Evolutionary conservation across 2,113 vertebrate species (phyloP).

Genomic region (Helogale parvula): DNA sequence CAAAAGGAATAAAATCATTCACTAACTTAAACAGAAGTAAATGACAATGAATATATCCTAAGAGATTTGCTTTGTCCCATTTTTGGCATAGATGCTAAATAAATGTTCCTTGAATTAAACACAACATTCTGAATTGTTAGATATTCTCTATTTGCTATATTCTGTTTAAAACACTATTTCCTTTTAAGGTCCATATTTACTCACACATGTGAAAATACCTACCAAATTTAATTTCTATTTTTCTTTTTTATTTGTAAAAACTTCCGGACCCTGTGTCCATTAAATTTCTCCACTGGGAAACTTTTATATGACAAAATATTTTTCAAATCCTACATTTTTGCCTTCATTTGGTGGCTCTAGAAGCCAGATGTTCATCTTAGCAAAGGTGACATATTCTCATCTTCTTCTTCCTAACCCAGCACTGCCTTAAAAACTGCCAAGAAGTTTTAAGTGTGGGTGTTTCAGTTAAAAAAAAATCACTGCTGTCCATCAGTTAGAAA

Average conservation of each 20-base stretch:
- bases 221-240: not conserved
- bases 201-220: not conserved
- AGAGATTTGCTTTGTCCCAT: not conserved
- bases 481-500: slow-evolving; percentile 62
- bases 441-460: slow-evolving; percentile 64
- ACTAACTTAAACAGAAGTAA: not conserved
- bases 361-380: slow-evolving; percentile 67
- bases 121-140: not conserved
- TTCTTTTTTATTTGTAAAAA: not conserved
- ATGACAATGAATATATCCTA: not conserved
- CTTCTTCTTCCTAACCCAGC: slow-evolving; percentile 30
- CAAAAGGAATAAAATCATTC: not conserved
- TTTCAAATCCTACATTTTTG: not conserved
- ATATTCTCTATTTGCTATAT: not conserved
- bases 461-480: slow-evolving; percentile 47
- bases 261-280: not conserved
- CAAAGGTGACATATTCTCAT: slow-evolving; percentile 16
- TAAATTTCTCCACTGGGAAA: not conserved
- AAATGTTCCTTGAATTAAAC: not conserved
- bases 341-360: not conserved
- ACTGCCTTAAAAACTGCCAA: slow-evolving; percentile 61
- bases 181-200: not conserved
- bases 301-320: not conserved
- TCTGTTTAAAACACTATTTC: not conserved
- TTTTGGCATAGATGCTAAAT: not conserved